Evolutionary conservation across 1,140 invertebrate species (phyloP), one percentile per base, ranked within the genome.

Genomic region (Ganaspis sp.): DNA sequence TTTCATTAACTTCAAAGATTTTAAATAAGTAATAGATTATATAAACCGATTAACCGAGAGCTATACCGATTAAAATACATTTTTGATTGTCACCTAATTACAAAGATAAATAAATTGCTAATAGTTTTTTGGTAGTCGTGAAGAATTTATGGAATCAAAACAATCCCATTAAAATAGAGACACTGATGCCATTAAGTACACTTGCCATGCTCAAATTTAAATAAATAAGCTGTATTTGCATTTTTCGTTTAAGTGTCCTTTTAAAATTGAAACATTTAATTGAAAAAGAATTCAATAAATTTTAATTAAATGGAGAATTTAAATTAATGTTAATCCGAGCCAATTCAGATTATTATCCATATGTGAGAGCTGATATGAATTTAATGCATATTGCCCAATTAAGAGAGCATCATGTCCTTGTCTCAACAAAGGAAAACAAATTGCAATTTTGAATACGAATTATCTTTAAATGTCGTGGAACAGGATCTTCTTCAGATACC

Each of bases 311-410:
- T 11, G 21, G 5, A 64, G 54, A 26, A 64, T 29, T 64, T 64
- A 26, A 64, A 23, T 64, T 64, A 26, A 64, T 15, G 54, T 64
- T 64, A 64, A 64, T 15, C 54, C 54, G 19, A 64, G 0, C 23
- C 54, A 64, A 26, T 64, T 15, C 54, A 64, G 1, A 26, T 15
- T 1, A 26, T 15, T 1, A 64, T 26, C 23, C 21, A 29, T 64
- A n/a, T 15, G 21, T 29, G 21, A 29, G 21, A 64, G 23, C 15
- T 26, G 54, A 64, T 64, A 64, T 64, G 54, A 64, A 64, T 64
- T 64, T 64, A 64, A 64, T 64, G 54, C 54, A 64, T 64, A 64
- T 64, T 64, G 29, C 23, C 54, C 54, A 64, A 26, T 64, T 26
- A 29, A 23, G 23, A 64, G 21, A 64, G 11, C 54, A 49, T 49